Base-by-base conservation (phyloP, 2,888 invertebrate genomes). In the Drosophila anomelani region DNA sequence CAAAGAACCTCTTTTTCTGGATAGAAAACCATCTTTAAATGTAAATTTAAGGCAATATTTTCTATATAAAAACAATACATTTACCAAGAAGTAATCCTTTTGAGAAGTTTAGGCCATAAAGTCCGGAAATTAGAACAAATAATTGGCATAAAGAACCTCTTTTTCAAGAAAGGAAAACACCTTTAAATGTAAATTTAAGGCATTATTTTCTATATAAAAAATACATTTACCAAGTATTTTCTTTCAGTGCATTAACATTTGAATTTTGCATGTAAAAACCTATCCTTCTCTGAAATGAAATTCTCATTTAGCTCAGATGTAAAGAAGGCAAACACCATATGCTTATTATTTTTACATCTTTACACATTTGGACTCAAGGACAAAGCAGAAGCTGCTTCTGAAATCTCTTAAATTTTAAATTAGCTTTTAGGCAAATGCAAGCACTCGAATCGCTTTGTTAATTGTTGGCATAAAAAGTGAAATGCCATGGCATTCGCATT, bases 401-500 rank as follows among this genome's bases (percentile, higher is more conserved):
- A 32, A 55, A 59, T 20, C 34, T 20, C 32, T 56, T 56, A 13
- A 49, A 68, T 41, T 41, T 54, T 26, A 49, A 56, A 68, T 68
- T 43, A 56, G 69, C 68, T 56, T 68, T 36, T n/a, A 41, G 20
- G 20, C 10, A 56, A 67, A 41, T 55, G 54, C 46, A 54, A 47
- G 46, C 39, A 15, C 67, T 34, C 46, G 34, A 34, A 55, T 36
- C 38, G 20, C 41, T n/a, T 34, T 49, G 67, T 56, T 68, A 69
- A 68, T 49, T 68, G 15, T 10, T 20, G 3, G 20, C 56, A 57
- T 68, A 60, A 67, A 67, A 74, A 47, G 17, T 10, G 12, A 56
- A 63, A 56, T 59, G 69, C 51, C 36, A 39, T n/a, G 39, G 36
- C 38, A 54, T 72, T 47, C 47, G 53, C 62, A 53, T 58, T 71